Evolutionary conservation across 2,113 vertebrate species (phyloP).

Genomic region (Thalassarche chlororhynchos): DNA sequence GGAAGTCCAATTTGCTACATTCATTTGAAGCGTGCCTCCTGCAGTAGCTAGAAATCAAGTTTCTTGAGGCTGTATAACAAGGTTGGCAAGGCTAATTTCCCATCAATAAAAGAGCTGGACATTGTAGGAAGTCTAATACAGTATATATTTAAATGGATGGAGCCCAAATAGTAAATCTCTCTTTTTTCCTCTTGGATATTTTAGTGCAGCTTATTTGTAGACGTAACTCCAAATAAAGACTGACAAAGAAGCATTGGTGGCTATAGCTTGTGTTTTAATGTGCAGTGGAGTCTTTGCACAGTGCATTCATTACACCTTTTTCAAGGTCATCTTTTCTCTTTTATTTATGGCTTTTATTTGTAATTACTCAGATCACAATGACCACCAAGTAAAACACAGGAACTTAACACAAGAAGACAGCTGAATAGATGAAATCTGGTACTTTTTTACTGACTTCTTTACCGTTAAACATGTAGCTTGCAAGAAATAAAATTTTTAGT

Average conservation of each 20-base stretch:
- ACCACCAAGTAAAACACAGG: not conserved
- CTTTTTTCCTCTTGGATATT: not conserved
- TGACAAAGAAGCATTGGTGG: not conserved
- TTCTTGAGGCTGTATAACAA: not conserved
- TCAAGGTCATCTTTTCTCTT: not conserved
- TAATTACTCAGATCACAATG: not conserved
- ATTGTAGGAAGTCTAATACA: not conserved
- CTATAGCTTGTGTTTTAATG: not conserved
- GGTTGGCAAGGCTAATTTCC: not conserved
- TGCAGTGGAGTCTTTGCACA: not conserved
- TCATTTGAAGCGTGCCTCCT: not conserved
- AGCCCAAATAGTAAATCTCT: not conserved
- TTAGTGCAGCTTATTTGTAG: not conserved
- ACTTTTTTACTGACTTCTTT: not conserved
- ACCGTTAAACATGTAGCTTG: not conserved
- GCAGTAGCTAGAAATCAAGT: not conserved
- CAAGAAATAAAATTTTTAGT: not conserved
- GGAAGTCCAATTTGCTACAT: not conserved
- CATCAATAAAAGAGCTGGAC: not conserved
- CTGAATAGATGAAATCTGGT: not conserved
- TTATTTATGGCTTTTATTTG: not conserved
- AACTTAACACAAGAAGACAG: not conserved
- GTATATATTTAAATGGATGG: not conserved
- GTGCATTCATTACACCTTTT: not conserved
- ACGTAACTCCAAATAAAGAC: constrained; percentile 3